Evolutionary conservation across 2,797 vertebrate species (phyloP).

Genomic region (Coilia nasus): DNA sequence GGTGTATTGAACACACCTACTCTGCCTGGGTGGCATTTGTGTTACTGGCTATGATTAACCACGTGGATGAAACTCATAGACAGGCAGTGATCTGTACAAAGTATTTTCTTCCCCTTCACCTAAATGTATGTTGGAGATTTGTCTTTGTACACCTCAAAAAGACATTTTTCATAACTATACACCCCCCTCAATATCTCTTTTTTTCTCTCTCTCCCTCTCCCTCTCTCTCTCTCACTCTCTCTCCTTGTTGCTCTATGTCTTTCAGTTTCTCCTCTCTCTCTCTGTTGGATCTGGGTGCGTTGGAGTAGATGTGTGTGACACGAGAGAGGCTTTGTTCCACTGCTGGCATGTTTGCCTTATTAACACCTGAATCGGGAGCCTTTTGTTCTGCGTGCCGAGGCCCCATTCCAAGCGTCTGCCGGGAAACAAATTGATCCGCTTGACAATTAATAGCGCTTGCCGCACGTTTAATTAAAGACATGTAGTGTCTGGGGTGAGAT

Average conservation of each 20-base stretch:
- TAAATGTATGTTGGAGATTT: constrained; percentile 39
- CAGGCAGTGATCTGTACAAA: constrained; percentile 49
- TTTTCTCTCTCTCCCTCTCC: background rate
- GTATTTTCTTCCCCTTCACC: constrained; percentile 11
- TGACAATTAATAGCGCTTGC: constrained; percentile 78
- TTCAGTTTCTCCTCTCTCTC: constrained; percentile 5
- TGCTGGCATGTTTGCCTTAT: constrained; percentile 68
- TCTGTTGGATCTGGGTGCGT: constrained; percentile 13
- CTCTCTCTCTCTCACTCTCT: background rate
- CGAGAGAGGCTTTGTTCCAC: constrained; percentile 66
- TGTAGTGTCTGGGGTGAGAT: constrained; percentile 56
- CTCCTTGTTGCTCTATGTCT: constrained; percentile 10
- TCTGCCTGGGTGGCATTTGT: constrained; percentile 56
- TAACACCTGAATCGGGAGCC: constrained; percentile 64
- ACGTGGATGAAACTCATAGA: constrained; percentile 29
- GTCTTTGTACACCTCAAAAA: background rate
- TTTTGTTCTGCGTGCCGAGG: constrained; percentile 74
- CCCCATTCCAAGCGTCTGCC: constrained; percentile 71
- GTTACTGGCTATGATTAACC: constrained; percentile 53
- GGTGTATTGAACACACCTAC: constrained; percentile 46
- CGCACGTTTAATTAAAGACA: constrained; percentile 80
- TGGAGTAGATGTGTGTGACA: constrained; percentile 40
- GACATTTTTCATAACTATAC: background rate
- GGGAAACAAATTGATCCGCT: constrained; percentile 78
- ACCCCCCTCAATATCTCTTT: background rate